Evolutionary conservation across 2,797 vertebrate species (phyloP).

Genomic region (Champsocephalus gunnari): DNA sequence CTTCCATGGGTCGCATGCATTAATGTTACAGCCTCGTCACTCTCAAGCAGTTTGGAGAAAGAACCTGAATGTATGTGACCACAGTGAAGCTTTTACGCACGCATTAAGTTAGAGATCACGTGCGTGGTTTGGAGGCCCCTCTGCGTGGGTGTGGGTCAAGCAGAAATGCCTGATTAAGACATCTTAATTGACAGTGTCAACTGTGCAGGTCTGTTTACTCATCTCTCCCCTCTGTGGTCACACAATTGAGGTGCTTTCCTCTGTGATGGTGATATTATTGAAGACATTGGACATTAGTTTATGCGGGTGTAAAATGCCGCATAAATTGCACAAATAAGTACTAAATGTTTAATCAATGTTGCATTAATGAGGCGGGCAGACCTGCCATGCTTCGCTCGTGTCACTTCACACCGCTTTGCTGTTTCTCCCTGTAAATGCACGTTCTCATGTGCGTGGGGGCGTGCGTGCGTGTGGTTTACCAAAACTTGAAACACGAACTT

Average conservation of each 20-base stretch:
- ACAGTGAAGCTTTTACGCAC: conserved; percentile 34
- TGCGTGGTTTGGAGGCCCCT: conserved; percentile 3
- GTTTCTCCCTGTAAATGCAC: conserved; percentile 26
- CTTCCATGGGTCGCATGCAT: conserved; percentile 58
- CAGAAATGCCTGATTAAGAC: conserved; percentile 27
- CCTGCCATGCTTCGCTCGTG: conserved; percentile 22
- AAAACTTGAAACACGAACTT: conserved; percentile 66
- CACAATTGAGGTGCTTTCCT: neutral
- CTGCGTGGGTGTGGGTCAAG: neutral
- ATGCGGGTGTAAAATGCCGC: conserved; percentile 16
- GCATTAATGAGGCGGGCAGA: conserved; percentile 44
- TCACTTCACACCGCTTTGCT: conserved; percentile 39
- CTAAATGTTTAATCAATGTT: conserved; percentile 51
- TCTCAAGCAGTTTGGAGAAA: conserved; percentile 45
- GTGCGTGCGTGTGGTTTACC: conserved; percentile 35
- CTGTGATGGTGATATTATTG: conserved; percentile 10
- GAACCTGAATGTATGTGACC: conserved; percentile 36
- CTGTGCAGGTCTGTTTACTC: conserved; percentile 43
- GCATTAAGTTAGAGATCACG: conserved; percentile 28
- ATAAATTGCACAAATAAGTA: conserved; percentile 45
- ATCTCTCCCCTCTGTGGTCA: neutral
- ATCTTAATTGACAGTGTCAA: conserved; percentile 31
- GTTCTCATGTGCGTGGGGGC: neutral
- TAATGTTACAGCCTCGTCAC: conserved; percentile 48
- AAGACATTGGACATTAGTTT: conserved; percentile 3